Evolutionary conservation across 2,797 vertebrate genomes (phyloP).

Genomic region (Octomys mimax): DNA sequence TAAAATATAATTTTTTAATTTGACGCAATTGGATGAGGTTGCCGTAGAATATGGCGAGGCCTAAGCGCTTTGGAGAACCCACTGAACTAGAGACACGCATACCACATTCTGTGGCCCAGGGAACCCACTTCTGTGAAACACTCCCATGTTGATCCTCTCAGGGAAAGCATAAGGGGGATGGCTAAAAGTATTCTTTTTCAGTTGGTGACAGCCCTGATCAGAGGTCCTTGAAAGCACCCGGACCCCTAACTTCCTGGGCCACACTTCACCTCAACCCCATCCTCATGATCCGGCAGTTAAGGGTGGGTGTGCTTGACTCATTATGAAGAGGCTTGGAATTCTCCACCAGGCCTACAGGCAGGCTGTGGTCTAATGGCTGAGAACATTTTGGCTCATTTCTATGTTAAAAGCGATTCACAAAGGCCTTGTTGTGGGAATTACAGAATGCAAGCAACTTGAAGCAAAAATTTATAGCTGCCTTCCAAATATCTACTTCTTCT

Average conservation of each 20-base stretch:
- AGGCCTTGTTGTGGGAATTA: not conserved
- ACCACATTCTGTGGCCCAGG: not conserved
- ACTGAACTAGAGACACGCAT: not conserved
- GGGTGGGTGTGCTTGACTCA: not conserved
- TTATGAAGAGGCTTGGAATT: not conserved
- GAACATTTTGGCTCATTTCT: not conserved
- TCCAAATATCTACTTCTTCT: too few species aligned
- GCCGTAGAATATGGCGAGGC: not conserved
- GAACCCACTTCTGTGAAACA: not conserved
- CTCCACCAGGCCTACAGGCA: not conserved
- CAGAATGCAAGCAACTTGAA: not conserved
- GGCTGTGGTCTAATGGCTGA: not conserved
- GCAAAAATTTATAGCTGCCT: not conserved
- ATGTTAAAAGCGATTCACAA: not conserved
- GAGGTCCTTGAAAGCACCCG: not conserved
- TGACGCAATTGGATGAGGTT: not conserved
- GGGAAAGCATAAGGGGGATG: not conserved
- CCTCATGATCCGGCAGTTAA: not conserved
- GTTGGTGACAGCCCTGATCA: not conserved
- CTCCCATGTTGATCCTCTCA: not conserved
- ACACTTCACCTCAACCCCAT: not conserved
- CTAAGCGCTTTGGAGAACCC: not conserved
- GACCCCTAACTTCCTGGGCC: not conserved
- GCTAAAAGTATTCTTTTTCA: not conserved
- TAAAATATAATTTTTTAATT: slow-evolving; percentile 13